These are phyloP conservation scores for Halictus rubicundus DNA, from an alignment of 1,140 invertebrate species.

Conservation along the genomic window DNA sequence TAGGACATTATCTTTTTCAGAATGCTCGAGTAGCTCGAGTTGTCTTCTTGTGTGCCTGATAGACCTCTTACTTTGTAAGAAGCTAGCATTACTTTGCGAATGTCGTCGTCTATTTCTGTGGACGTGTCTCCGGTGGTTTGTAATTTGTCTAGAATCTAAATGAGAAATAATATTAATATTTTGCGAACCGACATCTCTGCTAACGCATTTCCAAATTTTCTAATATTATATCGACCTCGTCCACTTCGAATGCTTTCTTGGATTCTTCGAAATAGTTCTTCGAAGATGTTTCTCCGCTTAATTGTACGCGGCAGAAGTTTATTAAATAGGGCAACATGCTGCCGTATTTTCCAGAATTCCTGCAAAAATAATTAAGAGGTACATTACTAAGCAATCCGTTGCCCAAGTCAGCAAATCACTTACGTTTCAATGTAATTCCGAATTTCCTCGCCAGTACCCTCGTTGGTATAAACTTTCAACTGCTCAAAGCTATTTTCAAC, in stretches of 20 bases:
- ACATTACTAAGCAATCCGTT: not conserved
- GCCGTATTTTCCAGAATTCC: constrained; percentile 46
- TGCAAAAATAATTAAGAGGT: not conserved
- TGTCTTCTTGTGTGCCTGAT: constrained; percentile 29
- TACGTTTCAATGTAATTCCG: constrained; percentile 29
- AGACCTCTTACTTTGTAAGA: constrained; percentile 33
- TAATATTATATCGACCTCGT: constrained; percentile 2
- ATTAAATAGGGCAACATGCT: constrained; percentile 56
- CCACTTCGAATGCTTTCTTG: constrained; percentile 29
- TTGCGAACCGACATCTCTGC: constrained; percentile 49
- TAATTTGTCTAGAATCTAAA: constrained; percentile 46
- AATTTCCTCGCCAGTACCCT: constrained; percentile 49
- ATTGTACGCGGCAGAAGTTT: constrained; percentile 38
- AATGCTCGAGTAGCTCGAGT: constrained; percentile 16
- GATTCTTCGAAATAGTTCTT: not conserved
- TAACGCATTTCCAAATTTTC: constrained; percentile 7
- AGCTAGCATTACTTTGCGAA: constrained; percentile 54
- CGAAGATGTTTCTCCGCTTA: not conserved
- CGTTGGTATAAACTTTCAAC: constrained; percentile 44
- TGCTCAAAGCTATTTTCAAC: constrained; percentile 47
- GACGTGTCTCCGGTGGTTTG: constrained; percentile 34
- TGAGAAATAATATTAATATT: not conserved
- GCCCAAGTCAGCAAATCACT: not conserved
- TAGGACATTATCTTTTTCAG: constrained; percentile 65
- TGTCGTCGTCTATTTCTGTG: constrained; percentile 19